Evolutionary conservation across 2,888 invertebrate genomes (phyloP), one percentile per base, ranked within the genome.

Genomic region (Lasioglossum malachurum): DNA sequence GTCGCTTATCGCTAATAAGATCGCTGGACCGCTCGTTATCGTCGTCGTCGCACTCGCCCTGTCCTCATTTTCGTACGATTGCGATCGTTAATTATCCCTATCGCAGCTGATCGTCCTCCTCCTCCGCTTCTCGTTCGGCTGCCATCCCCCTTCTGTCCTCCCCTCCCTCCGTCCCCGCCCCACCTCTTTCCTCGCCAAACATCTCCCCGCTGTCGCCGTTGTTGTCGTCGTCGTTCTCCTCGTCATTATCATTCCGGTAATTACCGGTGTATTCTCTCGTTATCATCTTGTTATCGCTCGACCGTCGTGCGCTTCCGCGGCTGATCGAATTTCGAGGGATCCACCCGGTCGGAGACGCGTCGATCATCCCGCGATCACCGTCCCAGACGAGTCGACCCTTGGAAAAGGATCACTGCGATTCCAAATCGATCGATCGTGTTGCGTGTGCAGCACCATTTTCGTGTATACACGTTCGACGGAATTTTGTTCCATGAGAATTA

Each of bases 1-100:
- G 93, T 93, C 93, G 93, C 93, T 94, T 94, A 95, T 95, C 94
- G 93, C 93, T 94, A 94, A 94, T 94, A 94, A 94, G 94, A 95
- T 94, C 94, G 92, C 92, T 93, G 93, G 93, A 93, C 93, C 93
- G 93, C 95, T 94, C 94, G 95, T 94, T 95, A 95, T 94, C 94
- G 93, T 92, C 91, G 92, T 91, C 92, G 92, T 93, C 92, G 92
- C 91, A 90, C 91, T 91, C 91, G 90, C 90, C 89, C 92, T 91
- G 93, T 93, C 93, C 94, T 93, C 94, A 92, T 94, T 94, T 94
- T 94, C 94, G 93, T 94, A 92, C 94, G 93, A 94, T 94, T 93
- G 93, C 92, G 92, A 94, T 94, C 94, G 93, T 94, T 95, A 95
- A 94, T 94, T 95, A 95, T 94, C 92, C 92, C 93, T 94, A 94